Evolutionary conservation across 2,797 vertebrate genomes (phyloP), one percentile per base, ranked within the genome.

Genomic region (Sebastes oblongus): DNA sequence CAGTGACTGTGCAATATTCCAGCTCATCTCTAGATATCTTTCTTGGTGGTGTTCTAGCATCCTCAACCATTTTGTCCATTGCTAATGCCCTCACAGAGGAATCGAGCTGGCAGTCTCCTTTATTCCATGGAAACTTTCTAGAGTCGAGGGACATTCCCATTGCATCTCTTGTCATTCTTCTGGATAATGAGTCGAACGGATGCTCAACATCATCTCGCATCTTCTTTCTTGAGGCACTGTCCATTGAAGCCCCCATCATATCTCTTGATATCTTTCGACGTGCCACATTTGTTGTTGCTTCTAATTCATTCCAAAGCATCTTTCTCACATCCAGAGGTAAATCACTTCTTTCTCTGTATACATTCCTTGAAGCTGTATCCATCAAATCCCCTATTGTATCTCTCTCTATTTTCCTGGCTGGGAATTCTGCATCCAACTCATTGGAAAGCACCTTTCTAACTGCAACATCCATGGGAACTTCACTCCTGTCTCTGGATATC

Each of bases 21-120:
- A 83, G 52, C 22, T 94, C 93, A 34, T 94, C 93, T 81, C 84
- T 85, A 18, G 92, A 92, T 54, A 92, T 81, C 56, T 79, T 93
- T 81, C 88, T 93, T 60, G 46, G 13, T 52, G 83, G 81, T 32
- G 73, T 81, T 86, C 74, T 81, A 14, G 73, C 16, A 5, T 39
- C 71, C 1, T 92, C 92, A n/a, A 9, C 27, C 22, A 86, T 80
- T 76, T 89, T 90, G 8, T 94, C 93, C 34, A 76, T 83, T 71
- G 81, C 30, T 39, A 82, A 75, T 11, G 34, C 70, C 69, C 81
- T 90, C 8, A 83, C 42, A 62, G 89, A 74, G 8, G 87, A 88
- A 61, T 94, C 93, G 13, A 78, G 50, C 27, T 80, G 87, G 68
- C 36, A 56, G 72, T 94, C 92, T 56, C 77, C 89, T 88, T 88